These are phyloP conservation scores for Hoplostethus mediterraneus DNA, from an alignment of 2,797 vertebrate species.

Conservation along the genomic window DNA sequence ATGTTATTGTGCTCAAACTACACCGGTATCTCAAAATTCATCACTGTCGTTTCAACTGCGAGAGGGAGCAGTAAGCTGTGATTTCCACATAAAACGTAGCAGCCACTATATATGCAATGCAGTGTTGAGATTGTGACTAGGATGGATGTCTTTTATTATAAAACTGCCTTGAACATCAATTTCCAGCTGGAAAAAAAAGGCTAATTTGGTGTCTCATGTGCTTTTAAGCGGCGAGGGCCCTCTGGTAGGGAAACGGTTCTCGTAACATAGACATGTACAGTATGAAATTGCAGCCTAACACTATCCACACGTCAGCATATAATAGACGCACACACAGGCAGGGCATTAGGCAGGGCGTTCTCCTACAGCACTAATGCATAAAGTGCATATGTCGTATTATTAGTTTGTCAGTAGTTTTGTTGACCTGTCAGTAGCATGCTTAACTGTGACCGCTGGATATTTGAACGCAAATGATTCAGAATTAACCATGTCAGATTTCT, in stretches of 20 bases:
- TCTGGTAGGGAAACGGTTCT: background rate
- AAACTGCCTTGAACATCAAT: background rate
- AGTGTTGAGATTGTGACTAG: background rate
- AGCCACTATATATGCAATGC: background rate
- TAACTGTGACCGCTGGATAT: no score
- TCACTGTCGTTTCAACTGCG: background rate
- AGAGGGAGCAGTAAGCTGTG: background rate
- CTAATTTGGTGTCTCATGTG: background rate
- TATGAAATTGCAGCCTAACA: background rate
- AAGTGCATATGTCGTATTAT: no score
- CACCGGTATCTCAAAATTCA: background rate
- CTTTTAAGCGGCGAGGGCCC: background rate
- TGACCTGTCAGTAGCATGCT: no score
- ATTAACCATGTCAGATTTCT: no score
- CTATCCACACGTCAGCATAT: no score
- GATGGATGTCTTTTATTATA: background rate
- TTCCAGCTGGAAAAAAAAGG: background rate
- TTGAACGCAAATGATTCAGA: no score
- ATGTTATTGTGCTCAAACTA: conserved; percentile 4
- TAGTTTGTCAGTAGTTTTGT: no score
- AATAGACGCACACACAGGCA: background rate
- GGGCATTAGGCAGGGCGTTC: background rate
- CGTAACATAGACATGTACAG: background rate
- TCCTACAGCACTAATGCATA: no score
- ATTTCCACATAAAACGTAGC: no score